Base-by-base conservation (phyloP, 2,113 vertebrate species). In the Tachysurus fulvidraco region DNA sequence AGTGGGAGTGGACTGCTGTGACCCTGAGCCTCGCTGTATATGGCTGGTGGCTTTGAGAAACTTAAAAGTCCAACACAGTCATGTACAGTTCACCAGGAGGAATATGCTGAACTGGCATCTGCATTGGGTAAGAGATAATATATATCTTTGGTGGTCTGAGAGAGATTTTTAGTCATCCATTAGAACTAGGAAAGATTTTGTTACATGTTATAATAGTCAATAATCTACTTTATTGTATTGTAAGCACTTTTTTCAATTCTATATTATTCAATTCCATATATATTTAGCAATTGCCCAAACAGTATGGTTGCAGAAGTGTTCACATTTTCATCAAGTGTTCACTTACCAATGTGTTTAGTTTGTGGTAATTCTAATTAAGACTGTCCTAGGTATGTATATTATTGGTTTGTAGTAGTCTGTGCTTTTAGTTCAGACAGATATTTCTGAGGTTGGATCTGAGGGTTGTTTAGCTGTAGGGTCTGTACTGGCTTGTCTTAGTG, bases 1-100 rank as follows among this genome's bases (percentile, higher is more conserved):
- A 14, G 95, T 98, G 9, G 97, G 97, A 4, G 96, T 98, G 93
- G 97, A 98, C 93, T 98, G 97, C 91, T 96, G 96, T 57, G 92
- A 94, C 9, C 95, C 96, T 0, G 97, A 98, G 90, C 97, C 97
- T 17, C 95, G 96, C 89, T 98, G 97, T 89, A 95, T 98, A 91
- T 98, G 97, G 97, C 89, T 98, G 90, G 96, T 95, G 2, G 96
- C 91, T 86, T 93, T 97, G 67, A 88, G 93, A 83, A 94, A 92
- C 19, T 25, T 89, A 17, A 92, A 91, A 0, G 83, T 84, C 81
- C 44, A 19, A 11, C 74, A 81, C 10, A 92, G 91, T 12, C 86
- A 87, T 74, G 84, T 86, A 89, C 85, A 86, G 8, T 81, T 88
- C 59, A 88, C 90, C 64, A 62, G 59, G 80, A 93, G 92, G 86